These are phyloP conservation scores for Ciconia stormi DNA, from an alignment of 2,113 vertebrate species.

Conservation along the genomic window DNA sequence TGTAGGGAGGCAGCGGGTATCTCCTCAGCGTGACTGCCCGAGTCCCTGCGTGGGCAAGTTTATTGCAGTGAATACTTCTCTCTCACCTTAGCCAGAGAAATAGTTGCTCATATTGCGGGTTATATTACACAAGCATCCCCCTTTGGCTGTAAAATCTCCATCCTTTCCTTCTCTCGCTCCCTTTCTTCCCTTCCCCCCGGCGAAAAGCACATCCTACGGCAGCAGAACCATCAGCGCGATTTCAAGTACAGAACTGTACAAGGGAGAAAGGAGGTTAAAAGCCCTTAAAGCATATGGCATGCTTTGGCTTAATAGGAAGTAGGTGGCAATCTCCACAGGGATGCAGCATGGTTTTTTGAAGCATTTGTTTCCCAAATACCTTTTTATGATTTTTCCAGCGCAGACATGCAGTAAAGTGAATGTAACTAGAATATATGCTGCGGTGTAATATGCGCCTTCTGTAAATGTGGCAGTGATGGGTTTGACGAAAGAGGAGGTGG, in stretches of 20 bases:
- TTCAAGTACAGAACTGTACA: not conserved
- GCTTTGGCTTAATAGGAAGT: constrained; percentile 34
- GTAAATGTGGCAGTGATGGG: constrained; percentile 20
- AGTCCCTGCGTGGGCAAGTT: not conserved
- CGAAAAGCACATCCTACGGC: not conserved
- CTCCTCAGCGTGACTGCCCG: accelerated
- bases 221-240: not conserved
- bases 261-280: constrained; percentile 50
- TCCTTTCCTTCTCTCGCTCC: not conserved
- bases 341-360: not conserved
- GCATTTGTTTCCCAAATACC: constrained; percentile 43
- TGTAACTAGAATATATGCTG: not conserved
- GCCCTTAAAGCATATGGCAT: constrained; percentile 11
- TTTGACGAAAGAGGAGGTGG: constrained; percentile 29
- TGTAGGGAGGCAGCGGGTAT: not conserved
- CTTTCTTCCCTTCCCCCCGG: not conserved
- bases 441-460: not conserved
- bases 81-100: not conserved
- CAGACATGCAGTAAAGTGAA: not conserved
- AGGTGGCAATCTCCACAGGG: constrained; percentile 13
- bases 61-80: not conserved
- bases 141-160: not conserved
- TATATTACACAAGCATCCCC: not conserved
- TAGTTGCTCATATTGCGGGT: not conserved
- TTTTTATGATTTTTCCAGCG: not conserved